Evolutionary conservation across 2,113 vertebrate species (phyloP), one percentile per base, ranked within the genome.

Genomic region (Pseudorectes ferrugineus): DNA sequence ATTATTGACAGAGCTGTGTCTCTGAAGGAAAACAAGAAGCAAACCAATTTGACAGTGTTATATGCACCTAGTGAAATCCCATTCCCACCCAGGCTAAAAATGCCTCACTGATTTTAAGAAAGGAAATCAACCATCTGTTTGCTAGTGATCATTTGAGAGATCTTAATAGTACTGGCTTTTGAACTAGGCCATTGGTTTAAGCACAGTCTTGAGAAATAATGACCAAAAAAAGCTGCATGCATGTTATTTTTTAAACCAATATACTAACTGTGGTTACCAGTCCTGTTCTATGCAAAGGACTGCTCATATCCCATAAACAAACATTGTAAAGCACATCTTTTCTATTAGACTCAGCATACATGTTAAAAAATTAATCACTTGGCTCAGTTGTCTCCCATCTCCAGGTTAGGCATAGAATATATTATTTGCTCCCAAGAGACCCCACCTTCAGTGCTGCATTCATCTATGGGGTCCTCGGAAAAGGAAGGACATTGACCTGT

Each of bases 201-300:
- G 42, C 10, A 36, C 5, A 55, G 4, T 43, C 13, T 75, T 45
- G 52, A 87, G 18, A 68, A 92, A 45, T 29, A 85, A 63, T n/a
- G 14, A 85, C 31, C 6, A 89, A 46, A 49, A 67, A 51, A 16
- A 2, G 12, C 3, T 0, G 0, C 9, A 13, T 19, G 4, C 14
- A 33, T 20, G 19, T 22, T 42, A 29, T 33, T 63, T 73, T 86
- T 73, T 25, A 81, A 85, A 71, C 2, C 6, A 38, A 7, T n/a
- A 55, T 10, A 25, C 6, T 68, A 31, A 43, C 6, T 12, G 3
- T 12, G 23, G 7, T 23, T 78, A 67, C 17, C 13, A 72, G 19
- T 36, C 13, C 15, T 14, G 20, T 79, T 63, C 28, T 18, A 5
- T 12, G 22, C 13, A 77, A 63, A 78, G 1, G 7, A 85, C 18